A percentile compares a stretch with the other conserved stretches of the same genome.
These are phyloP conservation scores for Drosophila subobscura DNA, from an alignment of 1,140 invertebrate species.

Conservation along the genomic window DNA sequence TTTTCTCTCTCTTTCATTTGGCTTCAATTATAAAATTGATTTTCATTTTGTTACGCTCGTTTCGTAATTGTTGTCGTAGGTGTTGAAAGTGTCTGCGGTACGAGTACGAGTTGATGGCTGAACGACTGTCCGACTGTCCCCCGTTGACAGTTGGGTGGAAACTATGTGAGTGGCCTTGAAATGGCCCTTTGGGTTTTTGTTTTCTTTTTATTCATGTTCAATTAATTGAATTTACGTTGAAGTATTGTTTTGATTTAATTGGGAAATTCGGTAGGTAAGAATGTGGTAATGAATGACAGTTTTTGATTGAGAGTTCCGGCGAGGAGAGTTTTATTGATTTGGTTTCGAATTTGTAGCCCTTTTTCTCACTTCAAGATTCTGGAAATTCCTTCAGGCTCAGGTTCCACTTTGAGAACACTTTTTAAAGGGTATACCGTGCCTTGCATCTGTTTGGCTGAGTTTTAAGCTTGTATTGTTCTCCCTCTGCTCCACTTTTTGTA, in stretches of 20 bases:
- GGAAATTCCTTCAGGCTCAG: too few species aligned
- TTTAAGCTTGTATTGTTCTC: too few species aligned
- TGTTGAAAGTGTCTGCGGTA: constrained; percentile 59
- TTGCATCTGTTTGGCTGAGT: too few species aligned
- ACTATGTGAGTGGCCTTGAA: constrained; percentile 50
- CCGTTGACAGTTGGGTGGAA: constrained; percentile 58
- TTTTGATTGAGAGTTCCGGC: too few species aligned
- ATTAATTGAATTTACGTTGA: background rate
- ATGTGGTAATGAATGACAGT: constrained; percentile 1
- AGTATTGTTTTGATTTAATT: constrained; percentile 13
- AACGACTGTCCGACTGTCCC: background rate
- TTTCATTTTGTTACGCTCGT: constrained; percentile 66
- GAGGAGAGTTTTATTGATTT: too few species aligned
- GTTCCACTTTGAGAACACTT: too few species aligned
- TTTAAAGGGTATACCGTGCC: too few species aligned
- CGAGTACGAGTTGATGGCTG: background rate
- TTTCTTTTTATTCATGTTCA: constrained; percentile 16
- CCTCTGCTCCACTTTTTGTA: background rate
- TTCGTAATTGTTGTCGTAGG: constrained; percentile 70
- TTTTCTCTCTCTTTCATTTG: constrained; percentile 29
- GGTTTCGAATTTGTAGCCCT: too few species aligned
- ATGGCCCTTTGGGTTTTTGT: constrained; percentile 37
- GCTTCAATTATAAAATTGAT: constrained; percentile 70
- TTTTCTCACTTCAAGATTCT: too few species aligned
- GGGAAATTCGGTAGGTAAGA: constrained; percentile 7